A percentile compares a stretch with the other conserved stretches of the same genome.
phyloP scores from a whole-genome alignment of 2,888 invertebrate genomes.

The Aproaerema taeniolella region DNA sequence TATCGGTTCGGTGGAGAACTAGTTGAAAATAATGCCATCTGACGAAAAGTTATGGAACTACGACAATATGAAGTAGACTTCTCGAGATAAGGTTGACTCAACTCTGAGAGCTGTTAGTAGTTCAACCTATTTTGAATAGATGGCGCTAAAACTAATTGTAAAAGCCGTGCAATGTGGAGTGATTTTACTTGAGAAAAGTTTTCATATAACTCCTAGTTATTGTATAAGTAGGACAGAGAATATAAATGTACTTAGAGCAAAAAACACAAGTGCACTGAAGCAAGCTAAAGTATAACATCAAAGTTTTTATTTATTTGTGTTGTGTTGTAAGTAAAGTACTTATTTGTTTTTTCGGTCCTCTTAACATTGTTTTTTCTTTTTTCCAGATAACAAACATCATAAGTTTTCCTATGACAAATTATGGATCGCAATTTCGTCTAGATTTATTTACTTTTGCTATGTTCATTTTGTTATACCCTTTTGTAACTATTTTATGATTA shows the following conservation, averaged over 20 bases:
- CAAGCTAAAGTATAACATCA: too few species aligned
- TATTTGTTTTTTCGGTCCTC: too few species aligned
- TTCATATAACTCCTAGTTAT: too few species aligned
- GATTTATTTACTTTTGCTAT: neutral
- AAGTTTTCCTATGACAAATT: conserved; percentile 33
- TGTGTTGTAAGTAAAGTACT: too few species aligned
- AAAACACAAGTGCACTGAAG: too few species aligned
- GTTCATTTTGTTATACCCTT: neutral
- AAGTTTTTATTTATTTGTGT: too few species aligned
- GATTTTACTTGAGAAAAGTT: too few species aligned
- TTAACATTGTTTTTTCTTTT: conserved; percentile 13
- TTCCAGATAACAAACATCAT: conserved; percentile 58
- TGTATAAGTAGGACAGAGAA: too few species aligned
- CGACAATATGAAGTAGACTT: neutral
- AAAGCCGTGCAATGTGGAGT: too few species aligned
- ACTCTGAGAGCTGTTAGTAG: conserved; percentile 1
- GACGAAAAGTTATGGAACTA: neutral
- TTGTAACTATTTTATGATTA: neutral
- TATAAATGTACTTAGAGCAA: too few species aligned
- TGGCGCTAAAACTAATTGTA: too few species aligned
- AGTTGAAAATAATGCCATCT: neutral
- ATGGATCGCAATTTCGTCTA: neutral
- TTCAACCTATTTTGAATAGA: conserved; percentile 17
- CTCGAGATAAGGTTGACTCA: neutral
- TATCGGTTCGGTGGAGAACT: neutral